These are phyloP conservation scores for Petrocephalus zakoni DNA, from an alignment of 2,113 vertebrate genomes.

Conservation along the genomic window DNA sequence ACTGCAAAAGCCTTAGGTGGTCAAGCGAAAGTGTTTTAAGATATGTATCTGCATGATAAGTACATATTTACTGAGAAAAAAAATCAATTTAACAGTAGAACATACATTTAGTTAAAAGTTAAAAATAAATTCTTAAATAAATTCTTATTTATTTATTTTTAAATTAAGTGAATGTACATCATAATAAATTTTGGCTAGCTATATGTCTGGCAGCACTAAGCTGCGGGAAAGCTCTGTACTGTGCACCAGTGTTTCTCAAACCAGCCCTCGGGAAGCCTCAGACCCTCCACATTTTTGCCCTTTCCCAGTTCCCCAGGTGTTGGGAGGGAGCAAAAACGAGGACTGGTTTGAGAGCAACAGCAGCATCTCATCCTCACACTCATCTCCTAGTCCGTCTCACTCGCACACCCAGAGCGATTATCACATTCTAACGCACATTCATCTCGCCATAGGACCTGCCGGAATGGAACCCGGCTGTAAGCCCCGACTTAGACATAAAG, in stretches of 20 bases:
- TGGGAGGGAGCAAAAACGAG: too few species aligned
- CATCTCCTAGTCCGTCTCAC: neutral
- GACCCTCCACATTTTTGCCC: too few species aligned
- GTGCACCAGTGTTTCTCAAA: too few species aligned
- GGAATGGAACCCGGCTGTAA: neutral
- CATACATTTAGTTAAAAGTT: too few species aligned
- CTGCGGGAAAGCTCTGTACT: too few species aligned
- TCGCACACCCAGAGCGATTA: neutral
- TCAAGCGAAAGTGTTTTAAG: neutral
- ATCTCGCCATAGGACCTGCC: neutral
- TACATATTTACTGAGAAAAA: neutral
- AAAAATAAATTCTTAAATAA: too few species aligned
- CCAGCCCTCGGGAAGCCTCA: too few species aligned
- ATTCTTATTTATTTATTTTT: neutral
- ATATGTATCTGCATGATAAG: neutral
- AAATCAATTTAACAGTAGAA: neutral
- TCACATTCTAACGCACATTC: neutral
- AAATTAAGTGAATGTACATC: neutral
- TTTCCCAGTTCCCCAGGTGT: too few species aligned
- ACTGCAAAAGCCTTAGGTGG: neutral
- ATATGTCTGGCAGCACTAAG: neutral
- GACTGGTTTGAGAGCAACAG: too few species aligned
- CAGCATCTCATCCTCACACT: neutral
- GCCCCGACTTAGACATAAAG: neutral
- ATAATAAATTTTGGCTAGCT: neutral